Evolutionary conservation across 2,797 vertebrate species (phyloP).

Genomic region (Gymnopithys bicolor): DNA sequence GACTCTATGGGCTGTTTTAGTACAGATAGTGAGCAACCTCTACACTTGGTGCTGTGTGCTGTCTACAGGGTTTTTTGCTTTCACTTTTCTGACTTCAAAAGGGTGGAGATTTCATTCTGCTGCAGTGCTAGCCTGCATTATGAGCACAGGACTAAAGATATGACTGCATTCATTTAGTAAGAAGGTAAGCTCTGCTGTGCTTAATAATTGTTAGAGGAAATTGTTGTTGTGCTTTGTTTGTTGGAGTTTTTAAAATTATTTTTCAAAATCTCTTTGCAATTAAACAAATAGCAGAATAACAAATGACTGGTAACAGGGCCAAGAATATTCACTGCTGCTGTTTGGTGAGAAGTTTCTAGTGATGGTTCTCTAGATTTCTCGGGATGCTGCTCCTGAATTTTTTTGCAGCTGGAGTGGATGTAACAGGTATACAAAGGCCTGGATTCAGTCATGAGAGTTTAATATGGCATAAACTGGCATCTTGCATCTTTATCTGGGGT

Average conservation of each 20-base stretch:
- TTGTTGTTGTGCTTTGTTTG: neutral
- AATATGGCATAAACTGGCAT: neutral
- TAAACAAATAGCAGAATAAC: neutral
- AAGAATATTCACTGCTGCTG: neutral
- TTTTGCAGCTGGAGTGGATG: neutral
- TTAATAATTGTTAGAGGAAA: neutral
- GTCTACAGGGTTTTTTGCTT: neutral
- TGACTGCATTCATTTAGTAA: neutral
- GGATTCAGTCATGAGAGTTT: neutral
- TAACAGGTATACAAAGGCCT: neutral
- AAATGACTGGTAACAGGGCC: neutral
- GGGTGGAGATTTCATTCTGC: neutral
- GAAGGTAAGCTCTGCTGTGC: neutral
- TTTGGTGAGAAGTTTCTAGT: neutral
- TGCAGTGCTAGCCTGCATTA: neutral
- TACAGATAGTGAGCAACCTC: neutral
- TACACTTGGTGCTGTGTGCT: neutral
- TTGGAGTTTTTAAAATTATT: neutral
- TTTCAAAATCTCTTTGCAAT: neutral
- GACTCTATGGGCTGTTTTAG: fast-evolving
- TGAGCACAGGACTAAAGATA: neutral
- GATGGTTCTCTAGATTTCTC: neutral
- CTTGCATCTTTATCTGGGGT: neutral
- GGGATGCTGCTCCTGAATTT: neutral
- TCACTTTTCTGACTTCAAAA: neutral